Percentiles rank a stretch among this genome's conserved stretches.
phyloP scores from a whole-genome alignment of 2,113 vertebrate genomes.

The Sisor rabdophorus region DNA sequence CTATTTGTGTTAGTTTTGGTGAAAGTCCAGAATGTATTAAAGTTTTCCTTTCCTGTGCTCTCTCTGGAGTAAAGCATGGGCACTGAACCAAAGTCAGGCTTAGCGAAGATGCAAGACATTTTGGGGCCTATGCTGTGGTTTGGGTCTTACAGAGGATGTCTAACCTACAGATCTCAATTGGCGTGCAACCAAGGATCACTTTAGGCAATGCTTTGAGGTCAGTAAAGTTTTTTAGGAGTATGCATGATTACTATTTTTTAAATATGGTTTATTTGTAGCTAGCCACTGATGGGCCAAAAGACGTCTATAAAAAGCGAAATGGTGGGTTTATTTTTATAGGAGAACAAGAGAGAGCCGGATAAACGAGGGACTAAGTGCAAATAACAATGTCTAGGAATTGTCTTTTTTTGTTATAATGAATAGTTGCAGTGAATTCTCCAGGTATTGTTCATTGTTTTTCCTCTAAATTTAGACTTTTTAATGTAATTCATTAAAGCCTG shows the following conservation, averaged over 20 bases:
- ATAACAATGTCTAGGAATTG: conserved; percentile 65
- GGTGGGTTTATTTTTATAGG: not conserved
- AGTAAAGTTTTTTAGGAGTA: not conserved
- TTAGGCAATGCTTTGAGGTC: conserved; percentile 14
- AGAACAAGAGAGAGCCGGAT: not conserved
- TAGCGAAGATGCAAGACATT: conserved; percentile 29
- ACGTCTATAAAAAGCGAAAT: not conserved
- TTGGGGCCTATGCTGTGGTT: conserved; percentile 29
- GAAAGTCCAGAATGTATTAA: conserved; percentile 58
- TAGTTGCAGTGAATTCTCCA: conserved; percentile 63
- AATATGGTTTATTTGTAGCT: not conserved
- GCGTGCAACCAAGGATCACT: conserved; percentile 1
- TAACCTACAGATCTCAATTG: conserved; percentile 11
- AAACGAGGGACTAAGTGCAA: conserved; percentile 49
- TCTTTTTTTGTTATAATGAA: conserved; percentile 66
- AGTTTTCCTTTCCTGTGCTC: conserved; percentile 54
- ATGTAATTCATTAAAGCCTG: conserved; percentile 64
- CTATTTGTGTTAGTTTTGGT: conserved; percentile 61
- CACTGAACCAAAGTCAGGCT: conserved; percentile 51
- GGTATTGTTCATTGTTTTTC: conserved; percentile 68
- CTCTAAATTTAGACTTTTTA: too few relatives aligned
- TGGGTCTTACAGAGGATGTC: conserved; percentile 19
- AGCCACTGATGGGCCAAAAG: not conserved
- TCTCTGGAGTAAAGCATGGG: conserved; percentile 60
- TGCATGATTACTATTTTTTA: not conserved